Conservation (phyloP, 2,888 invertebrate genomes). For the Brenthis ino region DNA sequence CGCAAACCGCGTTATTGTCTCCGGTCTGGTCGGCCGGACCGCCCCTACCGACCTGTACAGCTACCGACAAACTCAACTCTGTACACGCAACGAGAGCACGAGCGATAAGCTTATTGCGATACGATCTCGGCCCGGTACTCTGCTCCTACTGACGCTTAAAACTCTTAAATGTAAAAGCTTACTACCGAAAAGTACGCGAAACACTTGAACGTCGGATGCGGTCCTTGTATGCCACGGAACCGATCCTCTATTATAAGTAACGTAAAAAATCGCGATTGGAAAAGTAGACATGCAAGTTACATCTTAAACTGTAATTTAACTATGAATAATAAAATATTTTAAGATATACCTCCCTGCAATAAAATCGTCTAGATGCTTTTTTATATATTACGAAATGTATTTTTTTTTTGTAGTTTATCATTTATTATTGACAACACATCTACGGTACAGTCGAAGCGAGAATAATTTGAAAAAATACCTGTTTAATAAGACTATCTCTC, state of each 20-base stretch:
- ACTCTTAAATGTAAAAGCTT: constrained; percentile 53
- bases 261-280: constrained; percentile 63
- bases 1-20: constrained; percentile 63
- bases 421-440: constrained; percentile 81
- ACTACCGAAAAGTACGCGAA: constrained; percentile 56
- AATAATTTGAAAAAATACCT: constrained; percentile 82
- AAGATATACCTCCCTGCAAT: constrained; percentile 80
- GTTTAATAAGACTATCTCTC: constrained; percentile 80
- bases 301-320: constrained; percentile 76
- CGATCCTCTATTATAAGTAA: constrained; percentile 57
- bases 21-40: constrained; percentile 48
- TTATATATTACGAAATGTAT: constrained; percentile 76
- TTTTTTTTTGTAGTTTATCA: constrained; percentile 75
- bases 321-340: constrained; percentile 79
- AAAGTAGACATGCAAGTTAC: constrained; percentile 61
- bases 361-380: constrained; percentile 77
- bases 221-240: constrained; percentile 52
- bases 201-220: constrained; percentile 49
- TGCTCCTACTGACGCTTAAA: constrained; percentile 38
- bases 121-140: constrained; percentile 42
- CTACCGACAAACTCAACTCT: constrained; percentile 47
- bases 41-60: constrained; percentile 36
- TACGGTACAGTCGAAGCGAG: constrained; percentile 82
- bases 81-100: constrained; percentile 45
- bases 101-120: constrained; percentile 53